These are phyloP conservation scores for Brachionus koreanus DNA, from an alignment of 1,140 invertebrate genomes.

Conservation along the genomic window DNA sequence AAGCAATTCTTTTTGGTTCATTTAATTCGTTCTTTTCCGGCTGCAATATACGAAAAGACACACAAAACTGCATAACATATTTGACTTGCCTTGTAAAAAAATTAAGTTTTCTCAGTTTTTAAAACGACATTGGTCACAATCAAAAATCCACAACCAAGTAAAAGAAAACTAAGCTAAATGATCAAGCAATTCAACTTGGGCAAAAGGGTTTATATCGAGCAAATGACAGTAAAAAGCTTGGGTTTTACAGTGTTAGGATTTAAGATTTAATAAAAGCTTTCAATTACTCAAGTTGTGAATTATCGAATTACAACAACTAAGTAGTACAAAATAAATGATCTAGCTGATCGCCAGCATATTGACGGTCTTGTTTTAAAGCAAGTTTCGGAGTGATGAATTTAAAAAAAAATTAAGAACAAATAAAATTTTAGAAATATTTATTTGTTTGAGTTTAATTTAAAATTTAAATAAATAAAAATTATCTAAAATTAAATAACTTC, in stretches of 20 bases:
- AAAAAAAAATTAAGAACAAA: neutral
- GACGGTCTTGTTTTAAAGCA: neutral
- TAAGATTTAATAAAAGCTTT: neutral
- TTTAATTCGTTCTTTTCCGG: conserved; percentile 62
- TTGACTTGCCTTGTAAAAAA: conserved; percentile 78
- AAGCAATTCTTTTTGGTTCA: neutral
- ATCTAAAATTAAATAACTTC: neutral
- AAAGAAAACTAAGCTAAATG: conserved; percentile 10
- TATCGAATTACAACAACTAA: conserved; percentile 12
- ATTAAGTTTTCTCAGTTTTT: conserved; percentile 3
- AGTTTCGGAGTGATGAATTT: neutral
- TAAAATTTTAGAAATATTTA: neutral
- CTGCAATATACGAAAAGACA: conserved; percentile 97
- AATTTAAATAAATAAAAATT: neutral
- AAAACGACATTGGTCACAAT: neutral
- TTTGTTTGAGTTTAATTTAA: neutral
- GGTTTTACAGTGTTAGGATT: neutral
- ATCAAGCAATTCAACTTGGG: neutral
- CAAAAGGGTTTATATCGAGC: neutral
- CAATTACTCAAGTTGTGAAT: conserved; percentile 33
- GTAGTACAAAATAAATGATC: neutral
- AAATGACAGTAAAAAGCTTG: neutral
- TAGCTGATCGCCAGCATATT: neutral
- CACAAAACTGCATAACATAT: conserved; percentile 98
- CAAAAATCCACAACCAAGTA: conserved; percentile 28